These are phyloP conservation scores for Athene cunicularia DNA, from an alignment of 2,113 vertebrate species.

Conservation along the genomic window DNA sequence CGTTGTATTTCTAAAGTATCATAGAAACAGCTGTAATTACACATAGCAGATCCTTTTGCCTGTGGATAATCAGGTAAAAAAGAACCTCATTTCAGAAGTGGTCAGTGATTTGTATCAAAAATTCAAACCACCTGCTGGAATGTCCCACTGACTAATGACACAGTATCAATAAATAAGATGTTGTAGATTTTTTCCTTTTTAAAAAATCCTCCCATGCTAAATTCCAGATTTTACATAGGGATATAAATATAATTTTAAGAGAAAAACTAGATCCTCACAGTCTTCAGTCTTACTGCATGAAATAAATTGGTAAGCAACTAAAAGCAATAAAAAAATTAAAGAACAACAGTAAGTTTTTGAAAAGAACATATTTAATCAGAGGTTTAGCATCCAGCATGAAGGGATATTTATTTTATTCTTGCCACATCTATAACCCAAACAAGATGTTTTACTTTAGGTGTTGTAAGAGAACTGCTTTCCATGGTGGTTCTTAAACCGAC, in stretches of 20 bases:
- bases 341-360: rapidly evolving
- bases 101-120: neutral
- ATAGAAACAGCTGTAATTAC: neutral
- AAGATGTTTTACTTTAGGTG: neutral
- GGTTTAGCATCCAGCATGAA: neutral
- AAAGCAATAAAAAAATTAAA: neutral
- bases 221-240: neutral
- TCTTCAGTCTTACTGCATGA: neutral
- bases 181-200: neutral
- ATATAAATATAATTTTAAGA: neutral
- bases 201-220: neutral
- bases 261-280: neutral
- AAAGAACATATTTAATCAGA: neutral
- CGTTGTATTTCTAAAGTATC: neutral
- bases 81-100: neutral
- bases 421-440: neutral
- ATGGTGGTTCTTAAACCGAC: neutral
- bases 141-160: neutral
- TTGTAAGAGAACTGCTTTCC: neutral
- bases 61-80: neutral
- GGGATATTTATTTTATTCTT: neutral
- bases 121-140: neutral
- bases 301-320: neutral
- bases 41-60: neutral
- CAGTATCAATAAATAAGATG: neutral